phyloP scores from a whole-genome alignment of 2,797 vertebrate genomes.

The Hoplostethus atlanticus region DNA sequence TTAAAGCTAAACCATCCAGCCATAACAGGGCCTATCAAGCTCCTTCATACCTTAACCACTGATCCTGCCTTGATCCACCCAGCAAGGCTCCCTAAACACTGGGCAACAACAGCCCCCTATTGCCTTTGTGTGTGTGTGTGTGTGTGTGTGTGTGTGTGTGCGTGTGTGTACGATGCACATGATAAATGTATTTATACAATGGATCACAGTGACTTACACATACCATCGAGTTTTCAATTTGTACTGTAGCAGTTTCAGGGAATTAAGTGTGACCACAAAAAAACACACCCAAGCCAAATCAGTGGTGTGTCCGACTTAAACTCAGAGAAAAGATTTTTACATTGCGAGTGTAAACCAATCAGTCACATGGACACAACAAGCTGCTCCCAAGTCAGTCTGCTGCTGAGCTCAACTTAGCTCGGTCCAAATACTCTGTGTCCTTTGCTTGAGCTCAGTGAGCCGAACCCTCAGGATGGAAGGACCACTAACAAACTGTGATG shows the following conservation, averaged over 20 bases:
- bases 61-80: conserved; percentile 71
- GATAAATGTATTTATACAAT: neutral
- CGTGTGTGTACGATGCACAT: neutral
- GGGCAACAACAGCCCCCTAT: conserved; percentile 35
- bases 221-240: neutral
- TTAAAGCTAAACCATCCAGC: conserved; percentile 77
- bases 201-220: neutral
- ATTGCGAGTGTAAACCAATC: conserved; percentile 30
- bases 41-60: conserved; percentile 67
- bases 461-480: conserved; percentile 28
- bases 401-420: conserved; percentile 37
- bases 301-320: conserved; percentile 20
- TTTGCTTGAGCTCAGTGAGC: conserved; percentile 4
- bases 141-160: conserved; percentile 4
- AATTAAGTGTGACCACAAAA: conserved; percentile 2
- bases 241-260: neutral
- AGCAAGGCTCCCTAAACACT: conserved; percentile 61
- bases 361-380: conserved; percentile 36
- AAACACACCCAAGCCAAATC: conserved; percentile 20
- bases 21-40: conserved; percentile 69
- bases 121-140: conserved; percentile 25
- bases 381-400: conserved; percentile 26
- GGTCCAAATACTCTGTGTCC: conserved; percentile 31
- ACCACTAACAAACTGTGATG: conserved; percentile 45
- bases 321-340: conserved; percentile 36